Evolutionary conservation across 2,113 vertebrate genomes (phyloP).

Genomic region (Triplophysa dalaica): DNA sequence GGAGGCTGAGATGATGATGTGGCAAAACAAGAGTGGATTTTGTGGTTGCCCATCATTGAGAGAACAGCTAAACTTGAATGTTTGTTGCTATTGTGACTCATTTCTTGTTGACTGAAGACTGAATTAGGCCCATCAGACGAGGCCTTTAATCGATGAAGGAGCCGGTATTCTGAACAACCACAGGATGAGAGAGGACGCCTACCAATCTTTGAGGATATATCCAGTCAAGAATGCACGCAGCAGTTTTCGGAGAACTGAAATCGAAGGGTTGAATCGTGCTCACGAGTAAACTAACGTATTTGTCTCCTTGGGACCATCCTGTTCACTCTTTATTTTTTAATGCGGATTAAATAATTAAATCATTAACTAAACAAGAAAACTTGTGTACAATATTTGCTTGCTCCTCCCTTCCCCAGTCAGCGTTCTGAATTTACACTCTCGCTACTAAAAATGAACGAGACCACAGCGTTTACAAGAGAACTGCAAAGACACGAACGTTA

Average conservation of each 20-base stretch:
- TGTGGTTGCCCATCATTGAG: constrained; percentile 16
- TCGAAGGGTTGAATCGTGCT: too few species aligned
- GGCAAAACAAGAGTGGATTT: neutral
- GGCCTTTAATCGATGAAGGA: constrained; percentile 51
- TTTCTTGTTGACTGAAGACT: constrained; percentile 40
- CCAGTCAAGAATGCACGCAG: too few species aligned
- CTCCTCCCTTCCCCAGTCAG: neutral
- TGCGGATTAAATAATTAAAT: too few species aligned
- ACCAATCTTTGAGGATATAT: too few species aligned
- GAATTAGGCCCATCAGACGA: constrained; percentile 38
- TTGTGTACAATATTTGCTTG: neutral
- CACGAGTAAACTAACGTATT: too few species aligned
- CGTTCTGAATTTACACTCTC: constrained; percentile 13
- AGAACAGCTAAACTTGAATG: neutral
- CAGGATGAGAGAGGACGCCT: too few species aligned
- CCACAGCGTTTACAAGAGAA: constrained; percentile 10
- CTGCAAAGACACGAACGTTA: constrained; percentile 32
- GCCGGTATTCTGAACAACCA: constrained; percentile 38
- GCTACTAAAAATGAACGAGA: constrained; percentile 5
- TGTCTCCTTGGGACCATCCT: too few species aligned
- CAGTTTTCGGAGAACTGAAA: too few species aligned
- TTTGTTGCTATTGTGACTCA: constrained; percentile 44
- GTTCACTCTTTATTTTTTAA: too few species aligned
- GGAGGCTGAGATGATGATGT: too few species aligned
- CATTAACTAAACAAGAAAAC: too few species aligned